These are phyloP conservation scores for Troides helena DNA, from an alignment of 2,888 invertebrate genomes.

Conservation along the genomic window DNA sequence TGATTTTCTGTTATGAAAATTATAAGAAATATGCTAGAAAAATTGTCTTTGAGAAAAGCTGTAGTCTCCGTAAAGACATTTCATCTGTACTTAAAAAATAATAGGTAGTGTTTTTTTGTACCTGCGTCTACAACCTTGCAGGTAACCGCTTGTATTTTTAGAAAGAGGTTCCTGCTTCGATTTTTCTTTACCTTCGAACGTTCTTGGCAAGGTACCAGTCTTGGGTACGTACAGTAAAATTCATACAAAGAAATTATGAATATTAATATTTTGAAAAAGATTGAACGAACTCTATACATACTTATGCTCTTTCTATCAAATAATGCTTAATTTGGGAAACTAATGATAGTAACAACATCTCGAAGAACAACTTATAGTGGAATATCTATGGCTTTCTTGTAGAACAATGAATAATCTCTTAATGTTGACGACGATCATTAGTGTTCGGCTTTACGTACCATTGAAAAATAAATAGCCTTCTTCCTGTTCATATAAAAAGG, in stretches of 20 bases:
- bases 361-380: background rate
- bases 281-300: background rate
- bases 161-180: no score
- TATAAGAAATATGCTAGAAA: background rate
- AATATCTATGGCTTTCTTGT: background rate
- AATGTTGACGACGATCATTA: background rate
- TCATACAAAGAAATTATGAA: background rate
- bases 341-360: background rate
- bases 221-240: background rate
- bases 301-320: background rate
- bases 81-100: background rate
- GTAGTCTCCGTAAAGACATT: background rate
- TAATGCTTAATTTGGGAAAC: background rate
- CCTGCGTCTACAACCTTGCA: no score
- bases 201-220: background rate
- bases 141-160: no score
- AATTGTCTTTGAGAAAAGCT: background rate
- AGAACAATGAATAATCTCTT: background rate
- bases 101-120: no score
- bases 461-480: conserved; percentile 8
- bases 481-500: conserved; percentile 21
- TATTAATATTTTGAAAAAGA: background rate
- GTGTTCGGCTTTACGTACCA: background rate
- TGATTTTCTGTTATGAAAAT: background rate
- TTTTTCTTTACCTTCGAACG: no score